Evolutionary conservation across 2,888 invertebrate species (phyloP).

Genomic region (Dexiosoma caninum): DNA sequence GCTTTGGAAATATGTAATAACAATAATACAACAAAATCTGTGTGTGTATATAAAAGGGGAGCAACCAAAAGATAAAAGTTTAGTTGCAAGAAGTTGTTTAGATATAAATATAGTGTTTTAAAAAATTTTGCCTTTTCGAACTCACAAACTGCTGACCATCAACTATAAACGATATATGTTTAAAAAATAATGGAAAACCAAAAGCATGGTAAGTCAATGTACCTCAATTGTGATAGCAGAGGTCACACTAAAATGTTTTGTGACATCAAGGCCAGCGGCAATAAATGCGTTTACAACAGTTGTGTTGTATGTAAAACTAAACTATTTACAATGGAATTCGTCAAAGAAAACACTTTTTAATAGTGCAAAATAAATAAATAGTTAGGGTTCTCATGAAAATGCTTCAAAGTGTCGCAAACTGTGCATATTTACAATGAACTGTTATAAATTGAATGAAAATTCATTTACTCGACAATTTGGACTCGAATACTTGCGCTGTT

Average conservation of each 20-base stretch:
- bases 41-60: constrained; percentile 71
- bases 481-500: too few relatives aligned
- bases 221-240: background rate
- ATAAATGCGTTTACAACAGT: background rate
- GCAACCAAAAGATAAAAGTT: constrained; percentile 66
- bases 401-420: too few relatives aligned
- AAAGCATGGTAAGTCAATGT: constrained; percentile 16
- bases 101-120: constrained; percentile 8
- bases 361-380: too few relatives aligned
- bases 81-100: constrained; percentile 68
- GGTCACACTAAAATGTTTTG: background rate
- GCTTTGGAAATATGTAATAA: background rate
- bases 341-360: background rate
- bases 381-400: too few relatives aligned
- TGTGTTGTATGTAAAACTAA: background rate
- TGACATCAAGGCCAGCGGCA: background rate
- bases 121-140: background rate
- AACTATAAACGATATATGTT: background rate
- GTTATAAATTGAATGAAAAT: too few relatives aligned
- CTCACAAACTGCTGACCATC: background rate
- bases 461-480: too few relatives aligned
- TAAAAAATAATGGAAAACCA: constrained; percentile 5
- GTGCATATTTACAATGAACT: too few relatives aligned
- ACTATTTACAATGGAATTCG: background rate
- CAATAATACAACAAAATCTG: background rate